A percentile compares a stretch with the other conserved stretches of the same genome.
Conservation (phyloP, 2,888 invertebrate species). For the Eristalis arbustorum region DNA sequence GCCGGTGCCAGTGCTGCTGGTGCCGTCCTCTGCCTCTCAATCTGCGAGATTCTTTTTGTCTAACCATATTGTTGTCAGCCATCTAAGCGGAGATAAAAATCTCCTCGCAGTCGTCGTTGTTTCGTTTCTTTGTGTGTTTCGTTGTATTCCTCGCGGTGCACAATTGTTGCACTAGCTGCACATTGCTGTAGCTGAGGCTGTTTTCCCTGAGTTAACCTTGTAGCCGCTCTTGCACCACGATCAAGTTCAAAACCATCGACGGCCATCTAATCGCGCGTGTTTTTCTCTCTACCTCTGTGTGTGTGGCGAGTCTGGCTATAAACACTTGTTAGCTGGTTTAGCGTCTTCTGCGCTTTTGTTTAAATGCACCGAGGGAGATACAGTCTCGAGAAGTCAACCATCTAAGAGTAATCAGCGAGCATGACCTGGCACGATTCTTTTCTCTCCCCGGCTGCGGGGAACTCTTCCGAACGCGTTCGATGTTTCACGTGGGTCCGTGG, state of each 20-base stretch:
- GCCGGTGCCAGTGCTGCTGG: conserved; percentile 17
- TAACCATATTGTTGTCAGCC: conserved; percentile 20
- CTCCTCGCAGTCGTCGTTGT: conserved; percentile 17
- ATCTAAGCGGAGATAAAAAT: conserved; percentile 36
- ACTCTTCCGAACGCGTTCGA: background rate
- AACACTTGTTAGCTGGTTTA: conserved; percentile 12
- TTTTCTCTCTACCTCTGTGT: background rate
- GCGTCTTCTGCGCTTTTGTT: conserved; percentile 22
- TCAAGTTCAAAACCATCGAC: conserved; percentile 69
- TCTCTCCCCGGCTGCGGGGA: background rate
- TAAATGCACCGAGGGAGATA: conserved; percentile 30
- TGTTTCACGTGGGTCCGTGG: background rate
- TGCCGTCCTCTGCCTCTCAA: background rate
- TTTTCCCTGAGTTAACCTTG: conserved; percentile 66
- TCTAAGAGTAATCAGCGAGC: conserved; percentile 66
- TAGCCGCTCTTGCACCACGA: conserved; percentile 63
- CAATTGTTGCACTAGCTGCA: conserved; percentile 42
- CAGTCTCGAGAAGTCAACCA: conserved; percentile 63
- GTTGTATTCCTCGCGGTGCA: background rate
- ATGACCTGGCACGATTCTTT: conserved; percentile 70
- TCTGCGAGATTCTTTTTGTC: conserved; percentile 1
- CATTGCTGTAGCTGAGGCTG: conserved; percentile 23
- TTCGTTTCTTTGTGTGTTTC: background rate
- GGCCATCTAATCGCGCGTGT: conserved; percentile 52
- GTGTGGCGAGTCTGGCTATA: conserved; percentile 11